phyloP scores from a whole-genome alignment of 2,888 invertebrate genomes.

The Conchocele bisecta region DNA sequence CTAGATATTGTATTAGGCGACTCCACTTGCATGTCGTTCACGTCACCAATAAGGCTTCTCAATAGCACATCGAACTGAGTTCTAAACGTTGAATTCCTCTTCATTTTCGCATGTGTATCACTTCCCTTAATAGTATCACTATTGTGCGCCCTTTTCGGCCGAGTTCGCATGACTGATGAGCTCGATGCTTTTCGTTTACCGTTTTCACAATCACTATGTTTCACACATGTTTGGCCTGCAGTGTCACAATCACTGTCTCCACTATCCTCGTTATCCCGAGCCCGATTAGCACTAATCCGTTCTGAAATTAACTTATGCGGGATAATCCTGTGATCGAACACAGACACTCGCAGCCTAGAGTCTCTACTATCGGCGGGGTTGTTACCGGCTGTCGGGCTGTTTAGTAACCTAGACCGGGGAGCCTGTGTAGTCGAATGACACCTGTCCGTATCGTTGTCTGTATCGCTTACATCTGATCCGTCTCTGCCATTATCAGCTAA shows the following conservation, averaged over 20 bases:
- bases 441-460: conserved; percentile 42
- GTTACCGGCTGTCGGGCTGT: conserved; percentile 44
- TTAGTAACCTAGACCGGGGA: conserved; percentile 43
- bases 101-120: conserved; percentile 17
- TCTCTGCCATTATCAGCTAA: conserved; percentile 42
- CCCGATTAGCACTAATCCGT: conserved; percentile 20
- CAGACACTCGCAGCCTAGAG: conserved; percentile 55
- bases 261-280: conserved; percentile 14
- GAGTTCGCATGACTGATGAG: conserved; percentile 37
- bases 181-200: conserved; percentile 28
- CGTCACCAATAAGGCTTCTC: conserved; percentile 51
- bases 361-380: conserved; percentile 47
- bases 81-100: conserved; percentile 34
- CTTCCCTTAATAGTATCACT: conserved; percentile 21
- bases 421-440: conserved; percentile 56
- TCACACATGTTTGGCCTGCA: conserved; percentile 1
- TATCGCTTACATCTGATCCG: conserved; percentile 52
- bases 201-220: conserved; percentile 25
- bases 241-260: conserved; percentile 28
- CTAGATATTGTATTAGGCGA: conserved; percentile 68
- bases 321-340: conserved; percentile 59
- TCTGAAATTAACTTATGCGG: conserved; percentile 48
- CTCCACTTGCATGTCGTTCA: conserved; percentile 51
- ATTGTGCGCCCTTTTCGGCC: conserved; percentile 35
- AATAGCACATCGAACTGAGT: conserved; percentile 53